Conservation (phyloP, 2,888 invertebrate genomes). For the Watsonalla binaria region DNA sequence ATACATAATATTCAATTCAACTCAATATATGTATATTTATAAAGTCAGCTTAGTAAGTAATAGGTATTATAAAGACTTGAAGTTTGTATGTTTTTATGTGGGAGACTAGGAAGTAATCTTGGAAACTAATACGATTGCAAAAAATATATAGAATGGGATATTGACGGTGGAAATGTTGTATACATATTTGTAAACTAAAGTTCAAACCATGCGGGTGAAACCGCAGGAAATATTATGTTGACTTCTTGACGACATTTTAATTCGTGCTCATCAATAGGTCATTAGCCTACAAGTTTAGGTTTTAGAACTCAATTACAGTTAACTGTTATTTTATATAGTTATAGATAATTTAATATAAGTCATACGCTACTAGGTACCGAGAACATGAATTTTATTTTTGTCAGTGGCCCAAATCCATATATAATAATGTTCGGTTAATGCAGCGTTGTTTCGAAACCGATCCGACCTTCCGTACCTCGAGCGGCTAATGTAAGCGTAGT, state of each 20-base stretch:
- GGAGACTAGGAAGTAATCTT: too few species aligned
- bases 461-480: slow-evolving; percentile 53
- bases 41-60: too few species aligned
- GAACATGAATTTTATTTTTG: slow-evolving; percentile 36
- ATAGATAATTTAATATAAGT: background rate
- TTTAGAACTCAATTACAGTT: background rate
- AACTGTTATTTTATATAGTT: too few species aligned
- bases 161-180: too few species aligned
- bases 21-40: too few species aligned
- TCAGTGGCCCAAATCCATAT: slow-evolving; percentile 62
- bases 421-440: slow-evolving; percentile 54
- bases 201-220: too few species aligned
- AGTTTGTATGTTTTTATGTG: too few species aligned
- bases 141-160: too few species aligned
- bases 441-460: slow-evolving; percentile 55
- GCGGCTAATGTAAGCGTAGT: slow-evolving; percentile 37
- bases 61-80: too few species aligned
- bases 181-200: too few species aligned
- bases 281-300: background rate
- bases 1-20: too few species aligned
- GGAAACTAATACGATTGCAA: too few species aligned
- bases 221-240: background rate
- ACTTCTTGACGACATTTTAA: background rate
- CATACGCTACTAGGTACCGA: background rate
- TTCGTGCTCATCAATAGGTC: background rate